Percentiles rank a stretch among this genome's conserved stretches.
These are phyloP conservation scores for Odontocerum albicorne DNA, from an alignment of 2,888 invertebrate species.

Conservation along the genomic window DNA sequence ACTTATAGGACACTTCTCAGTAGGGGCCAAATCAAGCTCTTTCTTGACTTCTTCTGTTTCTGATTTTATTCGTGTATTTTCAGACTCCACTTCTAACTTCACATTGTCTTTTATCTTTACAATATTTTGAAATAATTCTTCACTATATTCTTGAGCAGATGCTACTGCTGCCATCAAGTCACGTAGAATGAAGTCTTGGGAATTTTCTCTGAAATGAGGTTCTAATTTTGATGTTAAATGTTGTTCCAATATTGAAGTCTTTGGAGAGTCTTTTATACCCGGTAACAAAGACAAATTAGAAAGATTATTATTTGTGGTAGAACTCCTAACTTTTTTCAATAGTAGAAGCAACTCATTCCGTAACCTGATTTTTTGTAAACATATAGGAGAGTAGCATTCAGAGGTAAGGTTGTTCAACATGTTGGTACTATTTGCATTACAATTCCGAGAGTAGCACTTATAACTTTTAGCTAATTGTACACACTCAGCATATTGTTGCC, in stretches of 20 bases:
- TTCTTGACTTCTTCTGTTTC: conserved; percentile 34
- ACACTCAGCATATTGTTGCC: conserved; percentile 69
- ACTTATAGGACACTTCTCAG: conserved; percentile 43
- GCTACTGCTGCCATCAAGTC: conserved; percentile 64
- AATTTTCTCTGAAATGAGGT: conserved; percentile 43
- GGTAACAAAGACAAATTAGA: conserved; percentile 43
- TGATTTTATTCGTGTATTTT: conserved; percentile 36
- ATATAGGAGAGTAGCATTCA: conserved; percentile 80
- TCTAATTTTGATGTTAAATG: conserved; percentile 61
- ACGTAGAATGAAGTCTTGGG: conserved; percentile 60
- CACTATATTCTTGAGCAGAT: conserved; percentile 62
- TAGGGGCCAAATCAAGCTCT: conserved; percentile 29
- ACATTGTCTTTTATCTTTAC: conserved; percentile 46
- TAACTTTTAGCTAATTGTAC: conserved; percentile 71
- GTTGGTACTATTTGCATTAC: conserved; percentile 62
- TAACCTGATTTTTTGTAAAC: conserved; percentile 71
- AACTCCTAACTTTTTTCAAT: conserved; percentile 64
- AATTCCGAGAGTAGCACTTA: conserved; percentile 71
- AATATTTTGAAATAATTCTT: conserved; percentile 53
- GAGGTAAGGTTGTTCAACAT: conserved; percentile 51
- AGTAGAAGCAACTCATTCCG: conserved; percentile 67
- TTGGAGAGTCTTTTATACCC: conserved; percentile 54
- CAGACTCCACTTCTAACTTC: background rate
- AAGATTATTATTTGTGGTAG: conserved; percentile 44
- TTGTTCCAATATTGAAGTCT: conserved; percentile 71